phyloP scores from a whole-genome alignment of 2,113 vertebrate genomes.

The Plestiodon gilberti region DNA sequence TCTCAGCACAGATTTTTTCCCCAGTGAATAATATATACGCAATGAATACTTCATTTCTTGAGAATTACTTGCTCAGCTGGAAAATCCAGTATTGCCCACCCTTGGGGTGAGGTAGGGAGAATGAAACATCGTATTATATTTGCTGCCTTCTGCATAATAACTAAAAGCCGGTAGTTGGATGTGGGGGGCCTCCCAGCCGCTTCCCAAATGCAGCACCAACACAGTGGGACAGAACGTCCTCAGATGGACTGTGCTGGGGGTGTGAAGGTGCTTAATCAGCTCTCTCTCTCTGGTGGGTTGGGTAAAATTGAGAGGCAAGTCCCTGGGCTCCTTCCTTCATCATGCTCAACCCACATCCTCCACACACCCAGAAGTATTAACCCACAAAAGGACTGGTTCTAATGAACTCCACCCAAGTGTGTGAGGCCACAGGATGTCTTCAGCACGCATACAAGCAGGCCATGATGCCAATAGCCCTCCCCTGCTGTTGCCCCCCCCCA shows the following conservation, averaged over 20 bases:
- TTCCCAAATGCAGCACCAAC: not conserved
- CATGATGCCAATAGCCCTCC: no score
- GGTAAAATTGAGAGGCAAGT: constrained; percentile 7
- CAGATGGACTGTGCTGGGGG: not conserved
- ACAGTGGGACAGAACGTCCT: not conserved
- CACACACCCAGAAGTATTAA: no score
- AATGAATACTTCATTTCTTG: not conserved
- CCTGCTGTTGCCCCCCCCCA: no score
- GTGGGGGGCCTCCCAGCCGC: no score
- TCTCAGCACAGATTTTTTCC: not conserved
- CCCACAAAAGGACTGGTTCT: no score
- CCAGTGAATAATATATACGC: not conserved
- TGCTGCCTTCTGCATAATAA: no score
- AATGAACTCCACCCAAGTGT: not conserved
- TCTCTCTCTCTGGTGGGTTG: not conserved
- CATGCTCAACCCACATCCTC: no score
- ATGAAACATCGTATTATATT: not conserved
- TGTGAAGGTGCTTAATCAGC: not conserved
- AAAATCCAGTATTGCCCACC: not conserved
- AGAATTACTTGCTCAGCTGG: not conserved
- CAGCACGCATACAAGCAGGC: no score
- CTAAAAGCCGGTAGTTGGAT: fast-evolving
- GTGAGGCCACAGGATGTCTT: no score
- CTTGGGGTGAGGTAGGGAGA: not conserved
- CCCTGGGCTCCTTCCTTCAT: no score